Conservation (phyloP, 2,113 vertebrate species). For the Psittacus erithacus region DNA sequence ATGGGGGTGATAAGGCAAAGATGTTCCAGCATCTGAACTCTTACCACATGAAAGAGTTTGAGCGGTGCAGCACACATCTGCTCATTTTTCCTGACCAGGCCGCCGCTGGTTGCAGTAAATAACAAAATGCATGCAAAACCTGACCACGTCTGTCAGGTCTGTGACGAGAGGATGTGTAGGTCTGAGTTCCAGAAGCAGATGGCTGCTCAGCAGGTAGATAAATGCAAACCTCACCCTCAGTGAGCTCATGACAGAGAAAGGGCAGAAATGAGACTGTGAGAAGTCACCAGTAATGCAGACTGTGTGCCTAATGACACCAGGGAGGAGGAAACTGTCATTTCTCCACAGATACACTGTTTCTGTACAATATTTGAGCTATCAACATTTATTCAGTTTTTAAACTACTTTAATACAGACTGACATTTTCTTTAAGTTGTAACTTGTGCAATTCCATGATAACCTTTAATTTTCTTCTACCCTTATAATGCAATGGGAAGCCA, state of each 20-base stretch:
- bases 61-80: neutral
- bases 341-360: neutral
- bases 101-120: neutral
- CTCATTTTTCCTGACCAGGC: neutral
- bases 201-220: conserved; percentile 43
- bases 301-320: conserved; percentile 13
- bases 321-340: conserved; percentile 30
- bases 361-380: conserved; percentile 72
- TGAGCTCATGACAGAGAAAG: conserved; percentile 60
- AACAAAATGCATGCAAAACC: neutral
- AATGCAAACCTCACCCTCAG: conserved; percentile 28
- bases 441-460: conserved; percentile 10
- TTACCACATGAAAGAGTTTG: fast-evolving
- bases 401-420: neutral
- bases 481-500: neutral
- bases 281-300: conserved; percentile 32
- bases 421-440: conserved; percentile 1
- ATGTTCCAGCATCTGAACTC: neutral
- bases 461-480: conserved; percentile 5
- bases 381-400: conserved; percentile 37
- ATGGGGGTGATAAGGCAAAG: fast-evolving
- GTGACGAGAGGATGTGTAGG: neutral
- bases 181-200: conserved; percentile 55
- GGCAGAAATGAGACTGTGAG: conserved; percentile 33
- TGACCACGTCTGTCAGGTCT: neutral